Percentiles rank a stretch among this genome's conserved stretches.
phyloP scores from a whole-genome alignment of 2,797 vertebrate genomes.

The Cygnus olor region DNA sequence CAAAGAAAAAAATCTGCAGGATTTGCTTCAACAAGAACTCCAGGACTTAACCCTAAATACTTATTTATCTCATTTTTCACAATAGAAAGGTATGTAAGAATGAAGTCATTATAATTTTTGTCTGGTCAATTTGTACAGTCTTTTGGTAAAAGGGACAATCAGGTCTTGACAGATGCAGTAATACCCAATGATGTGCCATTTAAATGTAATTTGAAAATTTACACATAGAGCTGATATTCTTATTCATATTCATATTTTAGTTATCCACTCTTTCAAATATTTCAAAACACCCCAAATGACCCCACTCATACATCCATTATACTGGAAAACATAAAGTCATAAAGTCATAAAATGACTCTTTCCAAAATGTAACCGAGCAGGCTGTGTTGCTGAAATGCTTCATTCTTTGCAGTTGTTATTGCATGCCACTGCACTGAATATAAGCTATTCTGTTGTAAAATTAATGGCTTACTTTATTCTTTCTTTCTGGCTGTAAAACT shows the following conservation, averaged over 20 bases:
- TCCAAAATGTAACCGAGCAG: not conserved
- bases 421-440: not conserved
- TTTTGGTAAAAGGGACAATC: not conserved
- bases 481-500: constrained; percentile 76
- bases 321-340: not conserved
- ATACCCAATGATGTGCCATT: not conserved
- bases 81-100: not conserved
- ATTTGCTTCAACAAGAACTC: not conserved
- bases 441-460: constrained; percentile 64
- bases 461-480: constrained; percentile 72
- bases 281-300: not conserved
- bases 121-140: not conserved
- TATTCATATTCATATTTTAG: not conserved
- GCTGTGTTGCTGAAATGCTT: not conserved
- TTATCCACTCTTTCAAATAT: not conserved
- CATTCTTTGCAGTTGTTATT: not conserved
- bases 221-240: not conserved
- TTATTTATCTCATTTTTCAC: not conserved
- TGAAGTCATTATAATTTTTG: not conserved
- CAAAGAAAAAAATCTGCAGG: not conserved
- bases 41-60: not conserved
- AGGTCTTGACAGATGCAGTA: not conserved
- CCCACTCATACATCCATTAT: not conserved
- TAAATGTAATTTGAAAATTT: not conserved
- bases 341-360: not conserved